Evolutionary conservation across 1,140 invertebrate species (phyloP), one percentile per base, ranked within the genome.

Genomic region (Sycophila sp.): DNA sequence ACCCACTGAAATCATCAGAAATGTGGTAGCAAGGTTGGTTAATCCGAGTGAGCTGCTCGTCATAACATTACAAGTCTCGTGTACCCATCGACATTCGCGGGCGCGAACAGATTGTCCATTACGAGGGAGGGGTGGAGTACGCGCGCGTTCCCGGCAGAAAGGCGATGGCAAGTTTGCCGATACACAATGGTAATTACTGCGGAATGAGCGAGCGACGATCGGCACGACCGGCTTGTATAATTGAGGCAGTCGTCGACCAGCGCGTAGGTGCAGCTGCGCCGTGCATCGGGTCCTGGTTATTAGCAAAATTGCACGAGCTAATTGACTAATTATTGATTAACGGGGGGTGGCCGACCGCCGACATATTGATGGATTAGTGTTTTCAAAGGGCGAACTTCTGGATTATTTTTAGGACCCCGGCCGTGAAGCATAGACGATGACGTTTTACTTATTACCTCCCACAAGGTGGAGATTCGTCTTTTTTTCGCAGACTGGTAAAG

Each of bases 261-360:
- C 24, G 34, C 64, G 38, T 63, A 45, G 69, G 64, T 66, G 40
- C 78, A 76, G 73, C 65, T 78, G 75, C 6, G 34, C 0, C 17
- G 22, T 15, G 0, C 19, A 22, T 45, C 19, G 17, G 34, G 40
- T 42, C 59, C 45, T 62, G 73, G 77, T 81, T 80, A 80, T 81
- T 78, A 80, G 75, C 74, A 78, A 80, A 83, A 83, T 81, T 80
- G 78, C 77, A 74, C 73, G 76, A 76, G 67, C 81, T 81, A 82
- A 83, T 83, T 79, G 79, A 81, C 79, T 81, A 83, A 83, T 82
- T 83, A 78, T 76, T 71, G 80, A 82, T 82, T 81, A 78, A 77
- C 73, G 73, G 76, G 68, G 73, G 73, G 72, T 63, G n/a, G 73
- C 72, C 58, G 2, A 34, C 13, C 32, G 72, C 74, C 11, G 53